Evolutionary conservation across 2,888 invertebrate species (phyloP), one percentile per base, ranked within the genome.

Genomic region (Hololepta plana): DNA sequence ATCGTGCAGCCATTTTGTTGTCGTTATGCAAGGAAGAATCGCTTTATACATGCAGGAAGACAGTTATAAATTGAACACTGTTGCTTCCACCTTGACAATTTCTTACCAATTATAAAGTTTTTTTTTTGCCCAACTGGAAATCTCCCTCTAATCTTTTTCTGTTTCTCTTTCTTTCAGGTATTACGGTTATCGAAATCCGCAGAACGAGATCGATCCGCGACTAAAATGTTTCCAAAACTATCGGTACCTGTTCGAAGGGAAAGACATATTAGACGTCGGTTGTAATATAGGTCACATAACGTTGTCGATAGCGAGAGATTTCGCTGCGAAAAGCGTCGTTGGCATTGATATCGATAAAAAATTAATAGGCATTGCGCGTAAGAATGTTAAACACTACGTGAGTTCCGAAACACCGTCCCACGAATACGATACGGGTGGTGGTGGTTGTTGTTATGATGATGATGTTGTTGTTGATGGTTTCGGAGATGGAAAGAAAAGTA

Each of bases 281-380:
- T 98, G 96, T 55, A 98, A 98, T 57, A 81, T 88, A 32, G 98
- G 98, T 2, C 87, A 91, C 49, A 71, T 98, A 38, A 90, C 96
- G 6, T 66, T 95, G 20, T 73, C 80, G 0, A 67, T 98, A 24
- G 96, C 90, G 1, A 65, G 81, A 34, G 80, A 87, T 42, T 73
- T 85, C 39, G 65, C 71, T 16, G 91, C 95, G 3, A 70, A 70
- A 34, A 77, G 79, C 36, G 77, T 95, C 30, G 66, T 82, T 29
- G 98, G 96, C 31, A 75, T 96, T 38, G 96, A 98, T 51, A 95
- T 98, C 40, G 96, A 98, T 59, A 66, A 72, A 12, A 72, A 73
- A 39, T 64, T 98, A 37, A 79, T 96, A 37, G 59, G 64, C 26
- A 66, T 69, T 26, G 82, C 82, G 2, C 59, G 72, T 27, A 74